Evolutionary conservation across 2,888 invertebrate genomes (phyloP), one percentile per base, ranked within the genome.

Genomic region (Protophormia terraenovae): DNA sequence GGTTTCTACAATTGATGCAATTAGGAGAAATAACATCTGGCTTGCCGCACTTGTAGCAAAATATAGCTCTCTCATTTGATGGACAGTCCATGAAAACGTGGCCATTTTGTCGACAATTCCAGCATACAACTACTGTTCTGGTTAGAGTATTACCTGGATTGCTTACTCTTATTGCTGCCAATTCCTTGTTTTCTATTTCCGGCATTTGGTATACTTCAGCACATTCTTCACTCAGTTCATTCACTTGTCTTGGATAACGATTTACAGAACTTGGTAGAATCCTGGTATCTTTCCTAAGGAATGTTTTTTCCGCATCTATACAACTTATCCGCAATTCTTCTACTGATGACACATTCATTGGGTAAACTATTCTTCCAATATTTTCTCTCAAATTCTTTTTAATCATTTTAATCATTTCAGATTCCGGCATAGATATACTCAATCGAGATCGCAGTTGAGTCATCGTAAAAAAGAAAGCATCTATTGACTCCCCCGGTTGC

Each of bases 71-170:
- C 14, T 66, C 66, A n/a, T 3, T 14, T 12, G 66, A 41, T 2
- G 66, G 66, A 16, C 45, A 45, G 8, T 66, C 45, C 45, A 22
- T 41, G 38, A 66, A 41, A 1, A 45, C 45, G n/a, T 66, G 45
- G 22, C 66, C 45, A 45, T 14, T 6, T 27, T 64, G 38, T 22
- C 22, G 64, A 10, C 64, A 64, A 41, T 64, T 64, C 64, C 64
- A 64, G 16, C 60, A 62, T 3, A 16, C n/a, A 4, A 41, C 14
- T 41, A 7, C 41, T 8, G n/a, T 4, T 3, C n/a, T 41, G 41
- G 12, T n/a, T 14, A 41, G 4, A 8, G n/a, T n/a, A 14, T 41
- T 41, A 14, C 1, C 41, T 8, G 41, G 14, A n/a, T n/a, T 41
- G 41, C 10, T 41, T 4, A 41, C 4, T n/a, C 14, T 8, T 8